Percentiles rank a stretch among this genome's conserved stretches.
These are phyloP conservation scores for Pandion haliaetus DNA, from an alignment of 2,113 vertebrate genomes.

Conservation along the genomic window DNA sequence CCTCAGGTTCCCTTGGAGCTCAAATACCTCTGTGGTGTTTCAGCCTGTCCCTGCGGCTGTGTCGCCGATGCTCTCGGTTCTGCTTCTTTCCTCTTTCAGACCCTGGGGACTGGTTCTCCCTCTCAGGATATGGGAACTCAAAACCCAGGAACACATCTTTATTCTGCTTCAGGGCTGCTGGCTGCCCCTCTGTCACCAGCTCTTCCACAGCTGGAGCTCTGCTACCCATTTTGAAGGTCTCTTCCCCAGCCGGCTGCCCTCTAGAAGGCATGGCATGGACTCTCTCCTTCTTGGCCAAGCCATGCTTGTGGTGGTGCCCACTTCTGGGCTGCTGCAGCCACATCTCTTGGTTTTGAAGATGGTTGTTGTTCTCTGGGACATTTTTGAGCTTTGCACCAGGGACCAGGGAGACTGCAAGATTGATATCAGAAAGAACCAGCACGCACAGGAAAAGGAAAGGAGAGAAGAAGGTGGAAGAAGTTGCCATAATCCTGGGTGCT, in stretches of 20 bases:
- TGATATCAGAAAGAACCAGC: slow-evolving; percentile 37
- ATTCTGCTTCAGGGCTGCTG: slow-evolving; percentile 67
- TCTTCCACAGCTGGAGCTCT: slow-evolving; percentile 76
- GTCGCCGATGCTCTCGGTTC: slow-evolving; percentile 77
- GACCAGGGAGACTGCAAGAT: slow-evolving; percentile 24
- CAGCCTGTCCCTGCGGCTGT: slow-evolving; percentile 78
- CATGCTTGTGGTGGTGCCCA: slow-evolving; percentile 63
- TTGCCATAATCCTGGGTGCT: slow-evolving; percentile 52
- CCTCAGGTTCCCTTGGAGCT: neutral
- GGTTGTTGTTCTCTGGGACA: slow-evolving; percentile 64
- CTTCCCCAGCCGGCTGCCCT: slow-evolving; percentile 51
- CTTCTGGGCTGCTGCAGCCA: slow-evolving; percentile 50
- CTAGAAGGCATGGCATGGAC: slow-evolving; percentile 37
- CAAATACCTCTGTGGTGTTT: slow-evolving; percentile 72
- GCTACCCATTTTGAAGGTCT: slow-evolving; percentile 68
- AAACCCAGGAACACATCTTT: slow-evolving; percentile 67
- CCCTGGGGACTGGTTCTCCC: slow-evolving; percentile 76
- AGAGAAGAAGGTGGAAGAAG: neutral
- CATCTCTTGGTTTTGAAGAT: slow-evolving; percentile 69
- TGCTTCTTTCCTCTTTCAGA: slow-evolving; percentile 80
- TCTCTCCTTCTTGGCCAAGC: slow-evolving; percentile 61
- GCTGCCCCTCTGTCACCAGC: slow-evolving; percentile 32
- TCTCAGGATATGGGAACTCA: slow-evolving; percentile 61
- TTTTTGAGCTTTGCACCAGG: slow-evolving; percentile 21
- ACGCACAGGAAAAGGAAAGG: slow-evolving; percentile 8